phyloP scores from a whole-genome alignment of 1,140 invertebrate species.

The Lasioglossum albipes region DNA sequence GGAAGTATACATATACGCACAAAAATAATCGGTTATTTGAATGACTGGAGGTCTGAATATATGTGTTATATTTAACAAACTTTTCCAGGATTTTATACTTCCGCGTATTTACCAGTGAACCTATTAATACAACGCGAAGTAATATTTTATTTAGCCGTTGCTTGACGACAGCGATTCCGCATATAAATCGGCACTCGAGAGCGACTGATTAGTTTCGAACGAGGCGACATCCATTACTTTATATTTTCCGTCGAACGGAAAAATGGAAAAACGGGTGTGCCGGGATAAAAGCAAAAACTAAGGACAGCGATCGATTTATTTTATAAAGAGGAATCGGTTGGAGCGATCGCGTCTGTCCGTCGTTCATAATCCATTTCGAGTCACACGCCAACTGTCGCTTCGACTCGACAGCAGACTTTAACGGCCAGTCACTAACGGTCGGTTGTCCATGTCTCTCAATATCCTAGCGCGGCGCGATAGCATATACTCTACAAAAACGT shows the following conservation, averaged over 20 bases:
- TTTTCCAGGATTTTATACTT: too few relatives aligned
- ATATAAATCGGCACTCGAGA: too few relatives aligned
- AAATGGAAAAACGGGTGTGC: not conserved
- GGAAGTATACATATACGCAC: too few relatives aligned
- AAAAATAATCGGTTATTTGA: too few relatives aligned
- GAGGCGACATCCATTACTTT: not conserved
- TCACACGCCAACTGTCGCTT: slow-evolving; percentile 48
- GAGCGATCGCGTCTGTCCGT: not conserved
- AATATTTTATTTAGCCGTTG: too few relatives aligned
- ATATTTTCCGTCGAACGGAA: not conserved
- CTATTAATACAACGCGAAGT: too few relatives aligned
- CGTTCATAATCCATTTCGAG: slow-evolving; percentile 38
- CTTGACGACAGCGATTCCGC: too few relatives aligned
- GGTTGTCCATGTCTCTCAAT: slow-evolving; percentile 41
- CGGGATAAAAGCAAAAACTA: not conserved
- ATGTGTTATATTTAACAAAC: too few relatives aligned
- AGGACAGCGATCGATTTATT: not conserved
- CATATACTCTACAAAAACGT: slow-evolving; percentile 48
- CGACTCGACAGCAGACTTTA: slow-evolving; percentile 46
- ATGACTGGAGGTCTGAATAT: too few relatives aligned
- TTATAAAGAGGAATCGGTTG: not conserved
- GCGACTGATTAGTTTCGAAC: not conserved
- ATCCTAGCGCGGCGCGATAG: slow-evolving; percentile 30
- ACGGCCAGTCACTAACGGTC: slow-evolving; percentile 40
- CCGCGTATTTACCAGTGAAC: too few relatives aligned